Conservation (phyloP, 2,113 vertebrate species). For the Hymenochirus boettgeri region DNA sequence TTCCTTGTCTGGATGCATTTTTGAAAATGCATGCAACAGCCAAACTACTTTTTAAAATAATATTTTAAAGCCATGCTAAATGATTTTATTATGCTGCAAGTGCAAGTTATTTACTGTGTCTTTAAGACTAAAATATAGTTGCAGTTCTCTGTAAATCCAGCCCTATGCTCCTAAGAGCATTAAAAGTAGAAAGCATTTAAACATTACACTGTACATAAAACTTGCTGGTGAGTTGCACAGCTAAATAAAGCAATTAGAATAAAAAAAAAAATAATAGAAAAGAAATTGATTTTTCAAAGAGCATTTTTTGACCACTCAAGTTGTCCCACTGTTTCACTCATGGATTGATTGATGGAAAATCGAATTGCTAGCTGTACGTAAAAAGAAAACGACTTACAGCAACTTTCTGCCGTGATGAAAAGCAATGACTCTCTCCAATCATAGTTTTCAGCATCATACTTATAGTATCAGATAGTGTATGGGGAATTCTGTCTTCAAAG, state of each 20-base stretch:
- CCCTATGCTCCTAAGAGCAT: too few species aligned
- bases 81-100: too few species aligned
- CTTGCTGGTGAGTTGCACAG: background rate
- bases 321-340: conserved; percentile 6
- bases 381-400: conserved; percentile 22
- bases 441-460: too few species aligned
- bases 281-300: background rate
- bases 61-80: too few species aligned
- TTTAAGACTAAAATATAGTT: too few species aligned
- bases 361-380: conserved; percentile 12
- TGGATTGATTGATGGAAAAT: conserved; percentile 20
- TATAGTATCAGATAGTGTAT: too few species aligned
- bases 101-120: too few species aligned
- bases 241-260: background rate
- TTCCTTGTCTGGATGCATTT: too few species aligned
- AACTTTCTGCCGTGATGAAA: conserved; percentile 22
- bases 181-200: too few species aligned
- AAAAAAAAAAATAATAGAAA: background rate
- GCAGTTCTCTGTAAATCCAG: too few species aligned
- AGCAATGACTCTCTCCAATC: conserved; percentile 12
- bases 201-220: background rate
- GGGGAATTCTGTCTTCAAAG: conserved; percentile 25
- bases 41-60: too few species aligned
- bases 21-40: too few species aligned
- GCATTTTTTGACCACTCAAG: background rate